phyloP scores from a whole-genome alignment of 2,888 invertebrate genomes.

The Leptopilina myrica region DNA sequence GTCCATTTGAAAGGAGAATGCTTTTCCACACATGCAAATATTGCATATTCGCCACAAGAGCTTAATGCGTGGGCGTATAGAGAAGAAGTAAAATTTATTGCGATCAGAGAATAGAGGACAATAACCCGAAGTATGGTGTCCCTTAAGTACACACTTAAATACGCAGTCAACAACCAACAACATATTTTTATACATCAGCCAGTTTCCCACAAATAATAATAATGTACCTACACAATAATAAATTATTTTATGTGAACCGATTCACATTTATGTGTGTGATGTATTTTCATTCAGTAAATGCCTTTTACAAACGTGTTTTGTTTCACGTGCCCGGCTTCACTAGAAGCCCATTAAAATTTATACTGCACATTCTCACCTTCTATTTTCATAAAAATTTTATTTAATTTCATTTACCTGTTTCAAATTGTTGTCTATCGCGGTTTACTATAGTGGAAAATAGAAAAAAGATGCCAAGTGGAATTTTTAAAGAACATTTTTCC shows the following conservation, averaged over 20 bases:
- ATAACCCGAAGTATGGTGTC: slow-evolving; percentile 63
- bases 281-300: slow-evolving; percentile 10
- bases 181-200: neutral
- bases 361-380: too few relatives aligned
- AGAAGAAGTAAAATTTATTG: slow-evolving; percentile 35
- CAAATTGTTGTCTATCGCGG: too few relatives aligned
- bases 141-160: slow-evolving; percentile 65
- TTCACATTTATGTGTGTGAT: neutral
- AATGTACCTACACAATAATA: neutral
- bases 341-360: too few relatives aligned
- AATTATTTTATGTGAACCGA: slow-evolving; percentile 18
- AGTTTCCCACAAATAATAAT: neutral
- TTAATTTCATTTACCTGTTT: too few relatives aligned
- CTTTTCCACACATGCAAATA: slow-evolving; percentile 30
- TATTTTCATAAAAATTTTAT: too few relatives aligned
- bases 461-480: too few relatives aligned
- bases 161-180: slow-evolving; percentile 57
- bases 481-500: too few relatives aligned
- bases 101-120: slow-evolving; percentile 60
- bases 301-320: slow-evolving; percentile 22
- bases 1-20: slow-evolving; percentile 18
- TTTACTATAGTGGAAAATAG: too few relatives aligned
- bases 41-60: slow-evolving; percentile 6
- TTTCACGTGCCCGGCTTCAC: neutral
- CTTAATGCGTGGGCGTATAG: slow-evolving; percentile 26